phyloP scores from a whole-genome alignment of 1,140 invertebrate genomes.

The Aplysia californica region DNA sequence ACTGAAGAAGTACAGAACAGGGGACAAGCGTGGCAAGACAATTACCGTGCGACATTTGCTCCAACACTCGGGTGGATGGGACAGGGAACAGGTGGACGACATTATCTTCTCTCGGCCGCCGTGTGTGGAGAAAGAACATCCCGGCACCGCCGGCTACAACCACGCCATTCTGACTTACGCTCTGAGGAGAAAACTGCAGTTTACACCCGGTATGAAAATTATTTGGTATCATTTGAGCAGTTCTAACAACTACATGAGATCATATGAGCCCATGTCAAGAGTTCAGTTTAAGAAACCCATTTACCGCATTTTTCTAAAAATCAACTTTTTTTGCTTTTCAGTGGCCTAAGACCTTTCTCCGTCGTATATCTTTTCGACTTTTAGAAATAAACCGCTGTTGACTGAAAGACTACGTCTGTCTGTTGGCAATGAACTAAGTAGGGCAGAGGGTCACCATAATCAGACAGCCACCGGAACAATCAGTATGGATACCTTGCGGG shows the following conservation, averaged over 20 bases:
- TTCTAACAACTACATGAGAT: background rate
- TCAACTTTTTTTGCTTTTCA: too few species aligned
- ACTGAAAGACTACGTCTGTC: background rate
- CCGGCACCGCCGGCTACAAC: conserved; percentile 25
- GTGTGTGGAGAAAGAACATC: conserved; percentile 12
- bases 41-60: conserved; percentile 54
- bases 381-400: background rate
- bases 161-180: conserved; percentile 42
- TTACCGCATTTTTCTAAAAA: too few species aligned
- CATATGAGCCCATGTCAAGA: background rate
- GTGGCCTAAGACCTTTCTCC: background rate
- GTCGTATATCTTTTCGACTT: background rate
- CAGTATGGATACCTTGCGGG: too few species aligned
- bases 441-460: too few species aligned
- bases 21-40: conserved; percentile 41
- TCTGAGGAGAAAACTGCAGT: conserved; percentile 52
- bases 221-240: background rate
- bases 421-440: too few species aligned
- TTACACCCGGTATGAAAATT: conserved; percentile 46
- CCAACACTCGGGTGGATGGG: conserved; percentile 59
- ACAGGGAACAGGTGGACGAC: conserved; percentile 50
- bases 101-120: conserved; percentile 38
- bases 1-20: conserved; percentile 31
- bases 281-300: background rate
- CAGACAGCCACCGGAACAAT: too few species aligned